Evolutionary conservation across 2,888 invertebrate species (phyloP).

Genomic region (Caradrina kadenii): DNA sequence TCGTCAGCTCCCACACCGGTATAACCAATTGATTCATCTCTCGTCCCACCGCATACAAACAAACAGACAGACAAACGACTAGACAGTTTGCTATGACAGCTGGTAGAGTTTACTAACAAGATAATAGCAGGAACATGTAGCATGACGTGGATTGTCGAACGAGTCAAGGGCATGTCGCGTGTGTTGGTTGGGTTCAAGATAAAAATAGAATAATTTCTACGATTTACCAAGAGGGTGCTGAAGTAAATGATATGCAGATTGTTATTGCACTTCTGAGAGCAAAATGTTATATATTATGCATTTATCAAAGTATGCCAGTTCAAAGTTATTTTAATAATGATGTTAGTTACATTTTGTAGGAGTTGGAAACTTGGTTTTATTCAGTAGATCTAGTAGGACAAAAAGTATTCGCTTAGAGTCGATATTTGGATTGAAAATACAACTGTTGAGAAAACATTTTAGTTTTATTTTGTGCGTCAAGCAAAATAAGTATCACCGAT

Average conservation of each 20-base stretch:
- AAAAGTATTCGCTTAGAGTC: too few relatives aligned
- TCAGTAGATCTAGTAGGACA: too few relatives aligned
- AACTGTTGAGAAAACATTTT: too few relatives aligned
- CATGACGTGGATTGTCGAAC: conserved; percentile 14
- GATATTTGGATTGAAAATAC: too few relatives aligned
- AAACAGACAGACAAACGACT: conserved; percentile 37
- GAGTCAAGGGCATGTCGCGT: conserved; percentile 37
- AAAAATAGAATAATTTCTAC: conserved; percentile 31
- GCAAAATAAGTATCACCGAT: too few relatives aligned
- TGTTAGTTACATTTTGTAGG: background rate
- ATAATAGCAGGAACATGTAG: conserved; percentile 33
- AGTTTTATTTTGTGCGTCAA: too few relatives aligned
- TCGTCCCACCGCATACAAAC: conserved; percentile 17
- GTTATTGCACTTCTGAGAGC: conserved; percentile 22
- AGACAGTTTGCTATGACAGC: conserved; percentile 58
- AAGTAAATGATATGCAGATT: conserved; percentile 30
- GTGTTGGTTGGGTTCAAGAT: conserved; percentile 10
- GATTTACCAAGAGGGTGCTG: conserved; percentile 13
- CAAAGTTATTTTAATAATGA: conserved; percentile 21
- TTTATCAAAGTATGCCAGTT: conserved; percentile 4
- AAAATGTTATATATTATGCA: conserved; percentile 19
- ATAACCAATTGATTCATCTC: conserved; percentile 44
- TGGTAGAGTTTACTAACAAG: conserved; percentile 55
- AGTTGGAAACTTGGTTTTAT: too few relatives aligned
- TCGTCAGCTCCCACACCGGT: conserved; percentile 27